These are phyloP conservation scores for Drosophila erecta DNA, from an alignment of 1,140 invertebrate species.

Conservation along the genomic window DNA sequence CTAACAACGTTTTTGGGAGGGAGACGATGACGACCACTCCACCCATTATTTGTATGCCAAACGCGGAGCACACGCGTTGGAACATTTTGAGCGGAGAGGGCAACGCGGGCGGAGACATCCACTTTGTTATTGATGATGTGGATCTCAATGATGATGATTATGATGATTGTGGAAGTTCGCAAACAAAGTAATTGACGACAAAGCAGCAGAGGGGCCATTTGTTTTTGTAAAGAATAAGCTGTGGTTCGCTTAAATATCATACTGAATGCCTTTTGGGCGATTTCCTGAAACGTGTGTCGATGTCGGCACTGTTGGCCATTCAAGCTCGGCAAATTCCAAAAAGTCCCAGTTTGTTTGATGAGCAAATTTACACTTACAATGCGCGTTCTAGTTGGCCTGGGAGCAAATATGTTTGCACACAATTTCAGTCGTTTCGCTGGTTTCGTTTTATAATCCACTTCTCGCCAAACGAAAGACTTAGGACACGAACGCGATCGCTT, in stretches of 20 bases:
- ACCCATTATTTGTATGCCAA: conserved; percentile 70
- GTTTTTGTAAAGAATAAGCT: conserved; percentile 56
- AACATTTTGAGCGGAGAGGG: conserved; percentile 46
- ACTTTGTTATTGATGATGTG: conserved; percentile 59
- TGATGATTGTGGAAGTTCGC: conserved; percentile 46
- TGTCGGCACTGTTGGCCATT: conserved; percentile 19
- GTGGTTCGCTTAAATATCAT: conserved; percentile 44
- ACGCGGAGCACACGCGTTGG: conserved; percentile 47
- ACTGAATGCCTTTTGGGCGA: conserved; percentile 21
- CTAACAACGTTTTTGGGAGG: conserved; percentile 55
- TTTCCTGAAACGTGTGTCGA: conserved; percentile 58
- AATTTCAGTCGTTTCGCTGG: conserved; percentile 23
- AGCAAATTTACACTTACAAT: conserved; percentile 77
- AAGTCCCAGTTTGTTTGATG: conserved; percentile 52
- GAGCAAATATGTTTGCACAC: conserved; percentile 21
- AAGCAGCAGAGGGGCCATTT: conserved; percentile 54
- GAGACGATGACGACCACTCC: conserved; percentile 9
- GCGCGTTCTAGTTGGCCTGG: conserved; percentile 46
- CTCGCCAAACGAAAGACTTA: conserved; percentile 73
- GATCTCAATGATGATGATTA: conserved; percentile 30
- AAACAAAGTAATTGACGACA: conserved; percentile 60
- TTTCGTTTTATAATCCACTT: conserved; percentile 48
- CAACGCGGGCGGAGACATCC: conserved; percentile 21
- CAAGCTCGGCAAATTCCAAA: conserved; percentile 60
- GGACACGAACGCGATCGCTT: conserved; percentile 60